A percentile compares a stretch with the other conserved stretches of the same genome.
These are phyloP conservation scores for Lacerta bilineata DNA, from an alignment of 2,797 vertebrate species.

Conservation along the genomic window DNA sequence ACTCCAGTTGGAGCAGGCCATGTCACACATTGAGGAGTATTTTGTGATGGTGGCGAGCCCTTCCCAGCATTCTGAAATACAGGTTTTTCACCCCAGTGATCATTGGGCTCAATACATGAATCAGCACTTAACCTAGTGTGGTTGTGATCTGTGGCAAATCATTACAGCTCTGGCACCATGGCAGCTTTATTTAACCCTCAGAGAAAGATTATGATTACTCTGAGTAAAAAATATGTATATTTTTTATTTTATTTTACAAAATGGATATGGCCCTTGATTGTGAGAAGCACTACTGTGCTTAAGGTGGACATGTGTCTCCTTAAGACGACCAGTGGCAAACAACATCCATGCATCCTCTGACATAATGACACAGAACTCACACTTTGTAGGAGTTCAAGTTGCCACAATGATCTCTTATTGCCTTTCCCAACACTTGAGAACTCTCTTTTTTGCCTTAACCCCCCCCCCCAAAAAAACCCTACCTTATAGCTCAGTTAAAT, in stretches of 20 bases:
- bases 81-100: not conserved
- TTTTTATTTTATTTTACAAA: no score
- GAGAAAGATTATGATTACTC: not conserved
- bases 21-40: not conserved
- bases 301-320: not conserved
- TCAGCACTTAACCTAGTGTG: not conserved
- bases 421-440: slow-evolving; percentile 44
- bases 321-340: not conserved
- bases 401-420: not conserved
- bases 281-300: no score
- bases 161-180: not conserved
- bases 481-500: not conserved
- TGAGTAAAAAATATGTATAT: no score
- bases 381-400: slow-evolving; percentile 34
- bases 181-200: accelerated
- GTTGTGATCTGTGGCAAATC: not conserved
- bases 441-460: slow-evolving; percentile 40
- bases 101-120: not conserved
- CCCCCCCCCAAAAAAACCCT: not conserved
- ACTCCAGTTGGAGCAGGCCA: not conserved
- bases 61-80: not conserved
- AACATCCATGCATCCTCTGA: not conserved
- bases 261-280: no score
- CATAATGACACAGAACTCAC: slow-evolving; percentile 34
- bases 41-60: not conserved